These are phyloP conservation scores for Basileuterus tristriatus DNA, from an alignment of 2,797 vertebrate species.

Conservation along the genomic window DNA sequence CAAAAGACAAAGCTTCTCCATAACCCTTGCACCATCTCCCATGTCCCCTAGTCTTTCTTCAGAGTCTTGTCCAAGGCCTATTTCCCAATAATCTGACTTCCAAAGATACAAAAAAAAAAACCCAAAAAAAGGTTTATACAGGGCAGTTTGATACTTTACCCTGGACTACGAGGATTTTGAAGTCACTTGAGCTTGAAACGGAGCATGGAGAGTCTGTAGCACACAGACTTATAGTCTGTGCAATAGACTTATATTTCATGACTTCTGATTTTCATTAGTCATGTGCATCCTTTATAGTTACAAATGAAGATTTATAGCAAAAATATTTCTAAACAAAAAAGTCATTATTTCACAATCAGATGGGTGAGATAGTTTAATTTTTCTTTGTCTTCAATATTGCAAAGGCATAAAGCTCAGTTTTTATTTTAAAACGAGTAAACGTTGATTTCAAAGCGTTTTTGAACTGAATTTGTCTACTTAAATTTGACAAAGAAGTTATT, in stretches of 20 bases:
- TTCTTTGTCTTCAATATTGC: not conserved
- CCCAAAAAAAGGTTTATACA: not conserved
- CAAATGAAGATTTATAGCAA: not conserved
- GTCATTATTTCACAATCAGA: not conserved
- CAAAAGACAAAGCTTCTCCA: not conserved
- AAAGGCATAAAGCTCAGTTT: not conserved
- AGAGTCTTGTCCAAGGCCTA: not conserved
- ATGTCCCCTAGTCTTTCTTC: not conserved
- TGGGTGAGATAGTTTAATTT: not conserved
- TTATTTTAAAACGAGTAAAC: not conserved
- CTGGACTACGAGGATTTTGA: not conserved
- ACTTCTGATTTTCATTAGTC: not conserved
- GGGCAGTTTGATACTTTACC: not conserved
- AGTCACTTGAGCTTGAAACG: not conserved
- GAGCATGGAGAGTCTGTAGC: not conserved
- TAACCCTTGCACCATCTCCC: not conserved
- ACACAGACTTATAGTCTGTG: too few relatives aligned
- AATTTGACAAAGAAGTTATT: not conserved
- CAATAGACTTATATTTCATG: not conserved
- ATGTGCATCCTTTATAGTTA: not conserved
- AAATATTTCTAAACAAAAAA: not conserved
- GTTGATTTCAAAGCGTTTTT: not conserved
- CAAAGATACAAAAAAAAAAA: not conserved
- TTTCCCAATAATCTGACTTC: not conserved
- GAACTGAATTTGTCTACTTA: not conserved